These are phyloP conservation scores for Hipparchia semele DNA, from an alignment of 2,888 invertebrate genomes.

Conservation along the genomic window DNA sequence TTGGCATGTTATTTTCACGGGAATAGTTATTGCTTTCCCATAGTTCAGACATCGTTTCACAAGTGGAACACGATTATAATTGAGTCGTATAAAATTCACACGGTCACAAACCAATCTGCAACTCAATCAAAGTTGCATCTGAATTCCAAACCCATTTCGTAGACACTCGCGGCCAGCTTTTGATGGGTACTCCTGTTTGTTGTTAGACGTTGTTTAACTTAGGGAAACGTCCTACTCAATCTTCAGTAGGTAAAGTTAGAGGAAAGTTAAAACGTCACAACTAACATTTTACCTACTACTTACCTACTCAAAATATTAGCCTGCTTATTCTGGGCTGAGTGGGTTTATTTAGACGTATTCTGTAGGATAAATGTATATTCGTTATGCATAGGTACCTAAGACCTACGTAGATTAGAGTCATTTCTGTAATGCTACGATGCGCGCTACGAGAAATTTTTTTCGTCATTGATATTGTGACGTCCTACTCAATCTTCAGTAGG, in stretches of 20 bases:
- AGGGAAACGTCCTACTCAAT: not conserved
- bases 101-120: conserved; percentile 43
- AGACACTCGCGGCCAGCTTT: not conserved
- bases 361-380: no score
- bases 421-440: no score
- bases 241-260: not conserved
- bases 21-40: not conserved
- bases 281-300: no score
- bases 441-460: no score
- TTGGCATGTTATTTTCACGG: not conserved
- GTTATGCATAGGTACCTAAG: no score
- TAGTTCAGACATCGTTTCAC: conserved; percentile 2
- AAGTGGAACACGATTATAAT: conserved; percentile 6
- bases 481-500: not conserved
- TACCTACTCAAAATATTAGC: no score
- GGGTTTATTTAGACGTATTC: no score
- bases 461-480: not conserved
- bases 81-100: conserved; percentile 19
- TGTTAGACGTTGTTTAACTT: conserved; percentile 17
- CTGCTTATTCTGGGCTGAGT: no score
- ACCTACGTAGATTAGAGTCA: no score
- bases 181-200: conserved; percentile 13
- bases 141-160: conserved; percentile 25
- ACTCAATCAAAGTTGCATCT: conserved; percentile 49
- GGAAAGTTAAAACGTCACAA: not conserved